Percentiles rank a stretch among this genome's conserved stretches.
Evolutionary conservation across 2,888 invertebrate species (phyloP).

Genomic region (Boloria selene): DNA sequence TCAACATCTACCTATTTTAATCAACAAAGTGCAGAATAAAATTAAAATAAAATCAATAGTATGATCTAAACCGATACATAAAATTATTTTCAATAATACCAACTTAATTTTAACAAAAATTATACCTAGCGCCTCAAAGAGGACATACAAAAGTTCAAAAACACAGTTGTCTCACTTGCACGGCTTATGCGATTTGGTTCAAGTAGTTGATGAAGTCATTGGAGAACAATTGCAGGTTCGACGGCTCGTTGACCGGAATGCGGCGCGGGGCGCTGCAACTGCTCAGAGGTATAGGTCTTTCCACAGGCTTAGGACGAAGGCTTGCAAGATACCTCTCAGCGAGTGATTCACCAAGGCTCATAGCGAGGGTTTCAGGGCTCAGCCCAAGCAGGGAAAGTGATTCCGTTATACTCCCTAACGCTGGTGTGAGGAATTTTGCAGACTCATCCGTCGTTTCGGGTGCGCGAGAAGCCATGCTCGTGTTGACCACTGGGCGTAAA

Average conservation of each 20-base stretch:
- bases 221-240: constrained; percentile 82
- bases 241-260: constrained; percentile 54
- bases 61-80: constrained; percentile 78
- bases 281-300: constrained; percentile 48
- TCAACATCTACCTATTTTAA: constrained; percentile 68
- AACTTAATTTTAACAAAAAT: constrained; percentile 81
- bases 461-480: constrained; percentile 73
- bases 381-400: constrained; percentile 72
- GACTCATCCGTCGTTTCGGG: constrained; percentile 56
- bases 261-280: constrained; percentile 61
- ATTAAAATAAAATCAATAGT: constrained; percentile 81
- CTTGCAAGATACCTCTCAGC: constrained; percentile 71
- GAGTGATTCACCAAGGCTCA: constrained; percentile 75
- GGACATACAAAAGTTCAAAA: constrained; percentile 52
- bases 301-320: constrained; percentile 68
- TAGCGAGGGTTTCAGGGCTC: constrained; percentile 71
- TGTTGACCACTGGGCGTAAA: constrained; percentile 76
- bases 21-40: constrained; percentile 80
- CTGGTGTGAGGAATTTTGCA: constrained; percentile 58
- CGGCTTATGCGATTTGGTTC: constrained; percentile 81
- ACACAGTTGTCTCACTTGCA: constrained; percentile 46
- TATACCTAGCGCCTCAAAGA: constrained; percentile 63
- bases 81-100: constrained; percentile 81
- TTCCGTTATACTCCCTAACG: constrained; percentile 70
- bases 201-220: constrained; percentile 84